Evolutionary conservation across 1,140 invertebrate species (phyloP).

Genomic region (Neodiprion pinetum): DNA sequence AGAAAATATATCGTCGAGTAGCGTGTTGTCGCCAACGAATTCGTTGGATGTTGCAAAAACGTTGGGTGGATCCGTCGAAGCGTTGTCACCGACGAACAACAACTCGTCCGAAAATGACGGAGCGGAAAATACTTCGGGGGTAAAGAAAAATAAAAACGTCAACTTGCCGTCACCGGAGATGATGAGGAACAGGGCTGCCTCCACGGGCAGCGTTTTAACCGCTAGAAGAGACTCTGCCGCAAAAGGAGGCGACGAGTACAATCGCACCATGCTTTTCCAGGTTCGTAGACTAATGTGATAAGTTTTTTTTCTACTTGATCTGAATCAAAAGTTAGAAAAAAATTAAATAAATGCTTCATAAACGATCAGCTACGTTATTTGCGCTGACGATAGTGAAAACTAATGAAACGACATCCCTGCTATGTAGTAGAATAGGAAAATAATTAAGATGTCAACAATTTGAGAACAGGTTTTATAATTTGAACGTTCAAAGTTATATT

Average conservation of each 20-base stretch:
- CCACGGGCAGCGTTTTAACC: constrained; percentile 56
- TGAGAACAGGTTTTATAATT: background rate
- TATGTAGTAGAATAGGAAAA: background rate
- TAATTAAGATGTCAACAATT: background rate
- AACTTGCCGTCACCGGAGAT: constrained; percentile 51
- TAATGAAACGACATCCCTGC: background rate
- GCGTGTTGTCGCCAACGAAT: constrained; percentile 38
- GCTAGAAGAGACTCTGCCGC: constrained; percentile 48
- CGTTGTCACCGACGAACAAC: constrained; percentile 40
- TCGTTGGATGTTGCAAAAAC: constrained; percentile 35
- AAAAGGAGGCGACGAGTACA: constrained; percentile 70
- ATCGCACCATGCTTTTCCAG: constrained; percentile 92
- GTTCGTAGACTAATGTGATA: constrained; percentile 60
- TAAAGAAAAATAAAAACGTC: constrained; percentile 34
- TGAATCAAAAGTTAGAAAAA: constrained; percentile 5
- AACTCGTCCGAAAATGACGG: constrained; percentile 26
- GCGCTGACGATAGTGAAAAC: constrained; percentile 14
- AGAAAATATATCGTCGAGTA: constrained; percentile 45
- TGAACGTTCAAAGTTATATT: background rate
- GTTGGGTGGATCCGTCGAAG: constrained; percentile 51
- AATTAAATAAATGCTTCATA: constrained; percentile 8
- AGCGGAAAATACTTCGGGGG: constrained; percentile 23
- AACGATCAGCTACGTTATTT: background rate
- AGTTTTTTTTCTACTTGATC: constrained; percentile 17
- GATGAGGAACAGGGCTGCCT: constrained; percentile 60